Conservation (phyloP, 2,113 vertebrate species). For the Tringa solitaria region DNA sequence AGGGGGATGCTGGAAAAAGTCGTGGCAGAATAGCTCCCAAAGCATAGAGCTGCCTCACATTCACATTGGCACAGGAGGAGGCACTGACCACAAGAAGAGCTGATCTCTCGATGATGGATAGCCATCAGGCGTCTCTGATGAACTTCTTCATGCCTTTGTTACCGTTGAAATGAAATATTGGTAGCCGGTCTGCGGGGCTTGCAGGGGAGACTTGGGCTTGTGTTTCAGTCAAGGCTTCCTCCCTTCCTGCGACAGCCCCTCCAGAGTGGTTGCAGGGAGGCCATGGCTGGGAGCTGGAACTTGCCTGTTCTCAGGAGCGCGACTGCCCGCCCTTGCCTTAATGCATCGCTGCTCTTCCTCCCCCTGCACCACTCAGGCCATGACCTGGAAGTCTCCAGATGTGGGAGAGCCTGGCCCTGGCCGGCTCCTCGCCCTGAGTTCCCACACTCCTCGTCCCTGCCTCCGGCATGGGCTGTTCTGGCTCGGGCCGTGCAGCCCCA, state of each 20-base stretch:
- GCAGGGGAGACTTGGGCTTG: neutral
- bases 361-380: accelerated
- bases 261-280: neutral
- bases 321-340: neutral
- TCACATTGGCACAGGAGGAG: neutral
- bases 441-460: neutral
- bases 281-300: neutral
- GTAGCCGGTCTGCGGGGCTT: neutral
- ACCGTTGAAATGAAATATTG: neutral
- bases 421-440: accelerated
- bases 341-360: neutral
- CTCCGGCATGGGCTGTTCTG: accelerated
- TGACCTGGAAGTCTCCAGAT: neutral
- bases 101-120: neutral
- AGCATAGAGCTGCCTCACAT: neutral
- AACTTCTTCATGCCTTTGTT: neutral
- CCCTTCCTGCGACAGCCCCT: neutral
- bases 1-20: neutral
- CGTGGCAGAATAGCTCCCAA: neutral
- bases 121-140: neutral
- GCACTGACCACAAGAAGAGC: neutral
- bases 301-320: neutral
- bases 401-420: accelerated
- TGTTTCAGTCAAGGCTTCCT: neutral
- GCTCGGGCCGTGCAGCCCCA: accelerated